These are phyloP conservation scores for Clarias laeviceps DNA, from an alignment of 2,797 vertebrate genomes.

Conservation along the genomic window DNA sequence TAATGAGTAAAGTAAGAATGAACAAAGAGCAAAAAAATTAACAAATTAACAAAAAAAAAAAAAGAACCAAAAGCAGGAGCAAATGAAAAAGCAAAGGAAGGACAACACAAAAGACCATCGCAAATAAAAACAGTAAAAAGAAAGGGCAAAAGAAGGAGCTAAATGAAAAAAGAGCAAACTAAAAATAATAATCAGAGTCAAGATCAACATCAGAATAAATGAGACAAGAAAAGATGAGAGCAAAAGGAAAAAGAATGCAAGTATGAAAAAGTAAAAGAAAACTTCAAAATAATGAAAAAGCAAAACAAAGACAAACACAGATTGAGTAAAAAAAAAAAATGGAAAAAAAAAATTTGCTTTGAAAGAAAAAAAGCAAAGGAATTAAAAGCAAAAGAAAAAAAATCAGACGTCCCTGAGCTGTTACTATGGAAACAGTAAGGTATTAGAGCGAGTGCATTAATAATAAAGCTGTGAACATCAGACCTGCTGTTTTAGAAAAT, in stretches of 20 bases:
- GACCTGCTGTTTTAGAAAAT: neutral
- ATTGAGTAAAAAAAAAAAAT: neutral
- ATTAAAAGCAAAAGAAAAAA: neutral
- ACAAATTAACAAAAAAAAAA: fast-evolving
- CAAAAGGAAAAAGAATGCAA: neutral
- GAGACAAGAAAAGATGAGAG: neutral
- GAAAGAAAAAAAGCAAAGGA: neutral
- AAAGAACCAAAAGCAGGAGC: neutral
- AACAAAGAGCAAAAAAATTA: neutral
- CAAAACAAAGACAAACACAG: fast-evolving
- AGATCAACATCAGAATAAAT: neutral
- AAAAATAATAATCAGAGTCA: neutral
- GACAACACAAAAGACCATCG: neutral
- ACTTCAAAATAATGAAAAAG: neutral
- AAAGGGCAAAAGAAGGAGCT: neutral
- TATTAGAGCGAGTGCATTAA: neutral
- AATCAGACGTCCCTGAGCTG: neutral
- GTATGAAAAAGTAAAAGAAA: neutral
- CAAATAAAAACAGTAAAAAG: neutral
- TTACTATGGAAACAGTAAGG: neutral
- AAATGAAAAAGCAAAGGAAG: neutral
- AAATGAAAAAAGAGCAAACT: neutral
- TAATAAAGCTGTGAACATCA: neutral
- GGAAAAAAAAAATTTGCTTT: no score
- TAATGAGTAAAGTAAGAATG: no score